Evolutionary conservation across 2,888 invertebrate genomes (phyloP).

Genomic region (Criorhina ranunculi): DNA sequence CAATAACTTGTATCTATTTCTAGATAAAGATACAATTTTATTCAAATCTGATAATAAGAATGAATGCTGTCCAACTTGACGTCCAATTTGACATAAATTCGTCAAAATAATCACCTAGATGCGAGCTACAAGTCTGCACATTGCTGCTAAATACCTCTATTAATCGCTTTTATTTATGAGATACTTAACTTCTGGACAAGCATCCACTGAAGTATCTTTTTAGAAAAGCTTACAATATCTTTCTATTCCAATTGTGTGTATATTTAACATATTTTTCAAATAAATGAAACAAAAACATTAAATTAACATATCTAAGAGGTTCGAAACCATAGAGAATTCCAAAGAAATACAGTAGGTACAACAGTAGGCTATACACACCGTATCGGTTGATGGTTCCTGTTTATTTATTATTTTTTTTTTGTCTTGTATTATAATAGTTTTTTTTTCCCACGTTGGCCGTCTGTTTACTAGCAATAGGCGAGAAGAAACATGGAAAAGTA

Average conservation of each 20-base stretch:
- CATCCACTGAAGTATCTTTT: slow-evolving; percentile 38
- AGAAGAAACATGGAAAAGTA: slow-evolving; percentile 28
- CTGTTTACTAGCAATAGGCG: slow-evolving; percentile 32
- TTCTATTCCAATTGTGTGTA: slow-evolving; percentile 40
- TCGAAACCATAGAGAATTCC: slow-evolving; percentile 37
- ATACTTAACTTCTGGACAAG: slow-evolving; percentile 61
- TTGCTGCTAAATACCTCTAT: slow-evolving; percentile 65
- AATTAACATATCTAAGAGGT: slow-evolving; percentile 68
- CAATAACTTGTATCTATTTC: neutral
- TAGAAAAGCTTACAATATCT: slow-evolving; percentile 26
- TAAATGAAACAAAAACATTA: slow-evolving; percentile 71
- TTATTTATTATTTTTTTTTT: slow-evolving; percentile 11
- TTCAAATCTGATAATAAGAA: slow-evolving; percentile 35
- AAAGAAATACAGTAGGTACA: slow-evolving; percentile 71
- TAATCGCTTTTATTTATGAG: slow-evolving; percentile 70
- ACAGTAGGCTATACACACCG: slow-evolving; percentile 65
- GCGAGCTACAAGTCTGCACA: slow-evolving; percentile 66
- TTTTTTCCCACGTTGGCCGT: slow-evolving; percentile 63
- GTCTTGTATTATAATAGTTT: slow-evolving; percentile 41
- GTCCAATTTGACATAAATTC: slow-evolving; percentile 68
- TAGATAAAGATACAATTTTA: neutral
- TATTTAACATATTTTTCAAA: slow-evolving; percentile 75
- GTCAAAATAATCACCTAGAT: slow-evolving; percentile 65
- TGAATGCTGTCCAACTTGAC: slow-evolving; percentile 27
- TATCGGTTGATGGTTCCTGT: slow-evolving; percentile 46